phyloP scores from a whole-genome alignment of 2,113 vertebrate genomes.

The Pavo muticus region DNA sequence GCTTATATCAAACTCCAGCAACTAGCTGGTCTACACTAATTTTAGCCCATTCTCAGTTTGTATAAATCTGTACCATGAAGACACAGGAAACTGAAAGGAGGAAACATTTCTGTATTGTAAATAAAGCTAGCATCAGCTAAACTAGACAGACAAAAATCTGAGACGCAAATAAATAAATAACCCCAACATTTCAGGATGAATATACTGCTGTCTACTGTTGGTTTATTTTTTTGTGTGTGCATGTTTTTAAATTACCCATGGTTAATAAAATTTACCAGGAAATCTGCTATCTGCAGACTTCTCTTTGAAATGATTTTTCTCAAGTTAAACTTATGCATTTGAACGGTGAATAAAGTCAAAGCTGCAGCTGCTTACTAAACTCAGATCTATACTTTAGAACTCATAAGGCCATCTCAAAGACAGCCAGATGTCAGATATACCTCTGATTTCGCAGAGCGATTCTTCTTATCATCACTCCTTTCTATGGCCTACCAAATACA shows the following conservation, averaged over 20 bases:
- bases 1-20: neutral
- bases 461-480: neutral
- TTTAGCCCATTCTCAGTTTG: slow-evolving; percentile 12
- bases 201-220: neutral
- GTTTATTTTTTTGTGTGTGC: neutral
- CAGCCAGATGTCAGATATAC: neutral
- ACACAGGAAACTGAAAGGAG: slow-evolving; percentile 3
- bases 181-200: neutral
- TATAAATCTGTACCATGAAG: slow-evolving; percentile 14
- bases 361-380: neutral
- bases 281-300: neutral
- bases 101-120: neutral
- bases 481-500: neutral
- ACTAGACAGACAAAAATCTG: neutral
- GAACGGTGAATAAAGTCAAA: neutral
- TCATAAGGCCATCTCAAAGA: neutral
- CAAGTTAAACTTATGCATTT: neutral
- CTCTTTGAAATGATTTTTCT: neutral
- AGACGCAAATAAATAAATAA: neutral
- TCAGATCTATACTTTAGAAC: neutral
- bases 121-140: neutral
- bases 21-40: neutral
- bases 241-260: neutral
- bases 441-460: neutral
- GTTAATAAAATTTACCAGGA: slow-evolving; percentile 9